Evolutionary conservation across 2,888 invertebrate genomes (phyloP).

Genomic region (Leptinotarsa rubiginosa): DNA sequence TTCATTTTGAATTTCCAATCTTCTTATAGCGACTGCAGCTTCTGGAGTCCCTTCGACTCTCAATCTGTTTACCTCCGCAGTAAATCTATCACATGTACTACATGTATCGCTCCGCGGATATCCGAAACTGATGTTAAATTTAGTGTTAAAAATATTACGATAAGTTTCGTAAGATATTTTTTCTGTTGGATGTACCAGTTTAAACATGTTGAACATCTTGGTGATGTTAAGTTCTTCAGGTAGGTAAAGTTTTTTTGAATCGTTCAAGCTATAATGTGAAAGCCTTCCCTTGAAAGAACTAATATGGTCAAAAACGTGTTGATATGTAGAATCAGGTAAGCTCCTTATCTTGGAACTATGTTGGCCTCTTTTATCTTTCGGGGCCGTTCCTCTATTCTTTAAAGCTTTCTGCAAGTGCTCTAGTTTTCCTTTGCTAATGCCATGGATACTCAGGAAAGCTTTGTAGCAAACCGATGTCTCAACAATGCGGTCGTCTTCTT

Average conservation of each 20-base stretch:
- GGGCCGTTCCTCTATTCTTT: background rate
- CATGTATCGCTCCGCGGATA: constrained; percentile 34
- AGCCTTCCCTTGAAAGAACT: too few relatives aligned
- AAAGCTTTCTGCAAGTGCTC: constrained; percentile 2
- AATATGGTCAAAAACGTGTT: too few relatives aligned
- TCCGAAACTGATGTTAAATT: constrained; percentile 33
- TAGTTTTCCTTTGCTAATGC: background rate
- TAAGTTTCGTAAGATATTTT: constrained; percentile 30
- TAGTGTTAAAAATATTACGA: constrained; percentile 28
- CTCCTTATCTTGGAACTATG: background rate
- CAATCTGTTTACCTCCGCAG: constrained; percentile 27
- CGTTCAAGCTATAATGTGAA: constrained; percentile 15
- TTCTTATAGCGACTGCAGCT: constrained; percentile 22
- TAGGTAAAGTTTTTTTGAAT: constrained; percentile 26
- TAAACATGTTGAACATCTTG: constrained; percentile 32
- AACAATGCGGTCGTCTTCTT: background rate
- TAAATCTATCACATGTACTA: constrained; percentile 23
- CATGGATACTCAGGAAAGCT: constrained; percentile 10
- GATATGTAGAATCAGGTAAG: too few relatives aligned
- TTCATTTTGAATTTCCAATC: constrained; percentile 23
- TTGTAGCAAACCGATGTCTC: constrained; percentile 1
- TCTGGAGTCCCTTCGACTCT: constrained; percentile 23
- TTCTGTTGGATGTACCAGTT: constrained; percentile 18
- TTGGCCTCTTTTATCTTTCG: constrained; percentile 1
- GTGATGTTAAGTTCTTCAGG: constrained; percentile 31